Conservation (phyloP, 53 echinoderm and acorn worm species). For the Antedon mediterranea region DNA sequence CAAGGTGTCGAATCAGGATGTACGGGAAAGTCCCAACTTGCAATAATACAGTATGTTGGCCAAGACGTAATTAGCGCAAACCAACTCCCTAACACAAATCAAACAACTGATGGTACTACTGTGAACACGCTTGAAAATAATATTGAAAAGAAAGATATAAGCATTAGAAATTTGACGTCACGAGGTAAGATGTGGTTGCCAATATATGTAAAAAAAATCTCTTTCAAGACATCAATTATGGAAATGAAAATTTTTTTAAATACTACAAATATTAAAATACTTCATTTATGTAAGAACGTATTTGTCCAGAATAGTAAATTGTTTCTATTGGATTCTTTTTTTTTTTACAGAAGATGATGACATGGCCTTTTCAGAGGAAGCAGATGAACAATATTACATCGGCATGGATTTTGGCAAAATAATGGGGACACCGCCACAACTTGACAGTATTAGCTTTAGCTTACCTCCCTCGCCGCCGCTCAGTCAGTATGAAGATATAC, state of each 20-base stretch:
- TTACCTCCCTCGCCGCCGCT: neutral
- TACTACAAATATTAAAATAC: no score
- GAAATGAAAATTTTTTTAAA: no score
- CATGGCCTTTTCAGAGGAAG: neutral
- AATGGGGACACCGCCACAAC: neutral
- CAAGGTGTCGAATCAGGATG: slow-evolving; percentile 13
- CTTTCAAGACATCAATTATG: no score
- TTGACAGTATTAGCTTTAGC: neutral
- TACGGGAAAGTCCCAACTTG: neutral
- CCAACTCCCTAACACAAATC: neutral
- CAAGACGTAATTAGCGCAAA: neutral
- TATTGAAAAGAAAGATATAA: neutral
- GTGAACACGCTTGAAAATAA: neutral
- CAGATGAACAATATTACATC: neutral
- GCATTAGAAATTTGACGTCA: neutral
- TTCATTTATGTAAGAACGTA: no score
- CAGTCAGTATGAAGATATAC: neutral
- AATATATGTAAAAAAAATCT: no score
- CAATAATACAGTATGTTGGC: slow-evolving; percentile 16
- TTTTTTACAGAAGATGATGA: neutral
- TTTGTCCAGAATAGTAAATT: no score
- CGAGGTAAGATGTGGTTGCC: no score
- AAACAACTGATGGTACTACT: neutral
- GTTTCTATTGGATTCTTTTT: no score
- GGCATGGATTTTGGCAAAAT: slow-evolving; percentile 1